Evolutionary conservation across 2,888 invertebrate species (phyloP).

Genomic region (Cyclophora punctaria): DNA sequence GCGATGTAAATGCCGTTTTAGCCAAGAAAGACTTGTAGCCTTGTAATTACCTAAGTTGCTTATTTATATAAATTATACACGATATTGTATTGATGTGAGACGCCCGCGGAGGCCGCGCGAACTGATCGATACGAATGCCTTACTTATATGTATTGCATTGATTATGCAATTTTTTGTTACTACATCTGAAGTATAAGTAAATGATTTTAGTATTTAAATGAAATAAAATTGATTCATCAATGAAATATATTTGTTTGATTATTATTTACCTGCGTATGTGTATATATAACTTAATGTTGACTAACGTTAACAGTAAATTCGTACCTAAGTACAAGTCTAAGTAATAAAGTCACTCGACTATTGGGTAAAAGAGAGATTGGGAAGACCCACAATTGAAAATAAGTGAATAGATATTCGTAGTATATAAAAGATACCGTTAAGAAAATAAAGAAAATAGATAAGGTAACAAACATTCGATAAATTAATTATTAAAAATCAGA

Average conservation of each 20-base stretch:
- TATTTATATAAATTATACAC: conserved; percentile 53
- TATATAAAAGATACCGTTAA: too few relatives aligned
- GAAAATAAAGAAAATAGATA: too few relatives aligned
- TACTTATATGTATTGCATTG: conserved; percentile 42
- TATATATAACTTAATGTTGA: too few relatives aligned
- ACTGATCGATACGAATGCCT: conserved; percentile 52
- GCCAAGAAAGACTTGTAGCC: conserved; percentile 67
- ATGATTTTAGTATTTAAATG: conserved; percentile 47
- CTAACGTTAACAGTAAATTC: too few relatives aligned
- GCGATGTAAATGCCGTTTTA: conserved; percentile 50
- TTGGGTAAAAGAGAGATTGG: too few relatives aligned
- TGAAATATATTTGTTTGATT: conserved; percentile 27
- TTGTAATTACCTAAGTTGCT: conserved; percentile 47
- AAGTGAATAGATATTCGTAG: too few relatives aligned
- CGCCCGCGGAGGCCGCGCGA: conserved; percentile 23
- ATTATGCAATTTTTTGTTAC: conserved; percentile 44
- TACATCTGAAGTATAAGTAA: conserved; percentile 44
- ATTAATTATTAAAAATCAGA: too few relatives aligned
- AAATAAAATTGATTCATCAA: conserved; percentile 46
- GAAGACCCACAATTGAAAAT: too few relatives aligned
- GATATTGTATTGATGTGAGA: conserved; percentile 4
- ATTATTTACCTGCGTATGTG: conserved; percentile 14
- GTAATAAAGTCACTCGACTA: too few relatives aligned
- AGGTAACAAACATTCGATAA: too few relatives aligned
- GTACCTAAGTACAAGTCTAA: too few relatives aligned